Percentiles rank a stretch among this genome's conserved stretches.
phyloP scores from a whole-genome alignment of 2,888 invertebrate species.

The Gerris lacustris region DNA sequence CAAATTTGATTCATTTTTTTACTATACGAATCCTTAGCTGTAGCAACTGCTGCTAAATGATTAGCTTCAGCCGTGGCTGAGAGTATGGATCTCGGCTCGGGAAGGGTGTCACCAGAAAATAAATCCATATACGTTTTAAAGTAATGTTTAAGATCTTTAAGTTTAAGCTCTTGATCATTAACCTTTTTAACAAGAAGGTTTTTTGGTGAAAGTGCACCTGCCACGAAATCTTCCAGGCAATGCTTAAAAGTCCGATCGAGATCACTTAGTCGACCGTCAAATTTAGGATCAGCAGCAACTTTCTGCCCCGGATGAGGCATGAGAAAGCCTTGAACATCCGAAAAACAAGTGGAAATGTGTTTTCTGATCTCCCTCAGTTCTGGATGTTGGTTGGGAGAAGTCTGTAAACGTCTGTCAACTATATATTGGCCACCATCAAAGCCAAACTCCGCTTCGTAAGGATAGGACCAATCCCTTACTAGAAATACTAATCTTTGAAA shows the following conservation, averaged over 20 bases:
- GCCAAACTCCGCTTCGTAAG: conserved; percentile 87
- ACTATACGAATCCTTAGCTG: conserved; percentile 84
- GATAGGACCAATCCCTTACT: conserved; percentile 92
- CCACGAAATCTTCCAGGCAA: conserved; percentile 70
- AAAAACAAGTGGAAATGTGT: conserved; percentile 90
- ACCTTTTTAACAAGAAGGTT: conserved; percentile 91
- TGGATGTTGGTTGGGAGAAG: conserved; percentile 80
- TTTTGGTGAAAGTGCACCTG: conserved; percentile 75
- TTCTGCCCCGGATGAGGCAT: conserved; percentile 97
- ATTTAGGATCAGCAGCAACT: conserved; percentile 93
- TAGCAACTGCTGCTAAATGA: conserved; percentile 89
- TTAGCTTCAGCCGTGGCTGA: conserved; percentile 99
- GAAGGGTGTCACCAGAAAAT: conserved; percentile 91
- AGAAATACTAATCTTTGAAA: conserved; percentile 80
- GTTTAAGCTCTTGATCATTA: conserved; percentile 81
- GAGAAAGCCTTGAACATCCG: conserved; percentile 86
- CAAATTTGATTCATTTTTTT: conserved; percentile 89
- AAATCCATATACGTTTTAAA: conserved; percentile 95
- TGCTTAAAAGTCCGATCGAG: conserved; percentile 86
- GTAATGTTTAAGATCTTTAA: conserved; percentile 86
- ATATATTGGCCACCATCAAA: conserved; percentile 74
- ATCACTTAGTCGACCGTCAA: conserved; percentile 76
- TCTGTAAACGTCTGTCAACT: conserved; percentile 69
- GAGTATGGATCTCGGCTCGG: conserved; percentile 97
- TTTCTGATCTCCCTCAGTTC: conserved; percentile 83